A percentile compares a stretch with the other conserved stretches of the same genome.
Evolutionary conservation across 35 echinoderm and acorn worm species (phyloP).

Genomic region (Heliocidaris tuberculata): DNA sequence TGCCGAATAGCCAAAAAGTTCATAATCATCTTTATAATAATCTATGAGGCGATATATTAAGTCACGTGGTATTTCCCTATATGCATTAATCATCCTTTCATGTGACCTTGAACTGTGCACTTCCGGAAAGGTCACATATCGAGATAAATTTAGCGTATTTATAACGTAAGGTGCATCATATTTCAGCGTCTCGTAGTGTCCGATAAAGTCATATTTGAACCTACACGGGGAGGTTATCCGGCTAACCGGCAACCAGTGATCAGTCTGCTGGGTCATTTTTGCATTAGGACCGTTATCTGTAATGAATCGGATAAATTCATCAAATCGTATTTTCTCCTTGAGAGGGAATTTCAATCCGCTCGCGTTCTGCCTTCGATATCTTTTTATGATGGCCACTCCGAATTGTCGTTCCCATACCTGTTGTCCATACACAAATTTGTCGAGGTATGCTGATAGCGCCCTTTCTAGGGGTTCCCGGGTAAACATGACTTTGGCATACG

Average conservation of each 20-base stretch:
- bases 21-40: slow-evolving; percentile 60
- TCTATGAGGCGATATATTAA: slow-evolving; percentile 34
- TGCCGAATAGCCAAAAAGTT: slow-evolving; percentile 62
- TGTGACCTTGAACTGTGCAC: slow-evolving; percentile 54
- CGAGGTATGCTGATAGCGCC: slow-evolving; percentile 64
- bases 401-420: slow-evolving; percentile 50
- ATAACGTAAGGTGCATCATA: slow-evolving; percentile 70
- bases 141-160: slow-evolving; percentile 37
- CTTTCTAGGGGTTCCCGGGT: slow-evolving; percentile 62
- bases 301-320: slow-evolving; percentile 73
- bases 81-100: slow-evolving; percentile 18
- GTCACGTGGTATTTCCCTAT: slow-evolving; percentile 43
- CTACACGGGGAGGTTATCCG: slow-evolving; percentile 56
- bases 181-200: slow-evolving; percentile 60
- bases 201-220: slow-evolving; percentile 50
- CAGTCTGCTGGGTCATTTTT: slow-evolving; percentile 36
- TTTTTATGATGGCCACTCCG: slow-evolving; percentile 39
- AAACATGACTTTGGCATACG: slow-evolving; percentile 71
- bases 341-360: background rate
- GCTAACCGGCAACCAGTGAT: slow-evolving; percentile 72
- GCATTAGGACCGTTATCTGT: slow-evolving; percentile 51
- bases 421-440: slow-evolving; percentile 39
- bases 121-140: slow-evolving; percentile 54
- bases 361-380: background rate
- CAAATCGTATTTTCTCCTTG: slow-evolving; percentile 46